Evolutionary conservation across 2,113 vertebrate species (phyloP).

Genomic region (Tamias sibiricus): DNA sequence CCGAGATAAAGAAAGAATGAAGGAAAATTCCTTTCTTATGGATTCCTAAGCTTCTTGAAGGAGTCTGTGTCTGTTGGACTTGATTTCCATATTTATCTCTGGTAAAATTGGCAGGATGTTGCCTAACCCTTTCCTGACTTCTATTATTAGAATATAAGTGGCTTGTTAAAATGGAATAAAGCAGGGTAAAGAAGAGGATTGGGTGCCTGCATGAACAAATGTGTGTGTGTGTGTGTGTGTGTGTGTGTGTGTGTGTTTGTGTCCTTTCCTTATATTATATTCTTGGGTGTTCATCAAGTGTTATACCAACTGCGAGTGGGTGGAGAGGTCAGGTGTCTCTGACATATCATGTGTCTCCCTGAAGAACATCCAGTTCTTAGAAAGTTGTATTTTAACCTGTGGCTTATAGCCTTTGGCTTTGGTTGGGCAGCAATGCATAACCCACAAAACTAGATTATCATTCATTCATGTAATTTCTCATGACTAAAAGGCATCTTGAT

Average conservation of each 20-base stretch:
- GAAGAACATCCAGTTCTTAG: not conserved
- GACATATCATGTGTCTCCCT: not conserved
- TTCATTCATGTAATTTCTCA: slow-evolving; percentile 34
- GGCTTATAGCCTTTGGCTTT: not conserved
- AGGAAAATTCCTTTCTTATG: not conserved
- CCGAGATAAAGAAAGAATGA: not conserved
- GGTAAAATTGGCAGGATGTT: not conserved
- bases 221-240: not conserved
- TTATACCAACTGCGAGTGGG: not conserved
- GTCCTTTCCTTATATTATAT: not conserved
- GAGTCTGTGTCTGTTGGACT: not conserved
- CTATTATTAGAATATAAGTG: not conserved
- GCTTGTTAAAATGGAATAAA: not conserved
- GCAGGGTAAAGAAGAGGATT: not conserved
- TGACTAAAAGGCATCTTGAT: slow-evolving; percentile 17
- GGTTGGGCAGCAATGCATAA: slow-evolving; percentile 14
- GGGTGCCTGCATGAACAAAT: not conserved
- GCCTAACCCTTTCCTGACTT: not conserved
- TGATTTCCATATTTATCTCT: not conserved
- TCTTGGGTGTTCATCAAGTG: not conserved
- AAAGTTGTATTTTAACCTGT: slow-evolving; percentile 27
- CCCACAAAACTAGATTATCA: slow-evolving; percentile 35
- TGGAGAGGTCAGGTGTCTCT: not conserved
- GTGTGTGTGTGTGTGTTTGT: not conserved
- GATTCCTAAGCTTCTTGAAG: not conserved